Conservation (phyloP, 2,113 vertebrate species). For the Formicarius rufipectus region DNA sequence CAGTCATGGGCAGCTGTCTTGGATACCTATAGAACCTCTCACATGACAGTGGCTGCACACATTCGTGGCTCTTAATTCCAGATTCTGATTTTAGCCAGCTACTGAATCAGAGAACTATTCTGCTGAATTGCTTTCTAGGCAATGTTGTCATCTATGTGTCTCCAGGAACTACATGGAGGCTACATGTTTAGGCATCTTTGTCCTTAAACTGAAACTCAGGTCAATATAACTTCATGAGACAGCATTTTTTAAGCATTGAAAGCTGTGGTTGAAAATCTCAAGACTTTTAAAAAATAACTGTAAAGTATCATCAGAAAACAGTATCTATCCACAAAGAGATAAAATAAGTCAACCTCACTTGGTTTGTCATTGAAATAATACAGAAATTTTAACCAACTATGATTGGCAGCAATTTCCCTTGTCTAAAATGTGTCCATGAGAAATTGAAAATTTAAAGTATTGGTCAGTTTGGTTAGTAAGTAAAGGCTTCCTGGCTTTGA, state of each 20-base stretch:
- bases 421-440: not conserved
- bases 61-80: not conserved
- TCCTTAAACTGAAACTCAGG: not conserved
- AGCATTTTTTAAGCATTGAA: not conserved
- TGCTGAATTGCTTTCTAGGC: not conserved
- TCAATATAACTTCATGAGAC: not conserved
- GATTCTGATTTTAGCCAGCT: not conserved
- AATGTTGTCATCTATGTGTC: rapidly evolving
- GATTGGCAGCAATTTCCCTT: not conserved
- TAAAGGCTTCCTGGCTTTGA: not conserved
- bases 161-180: not conserved
- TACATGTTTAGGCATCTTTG: not conserved
- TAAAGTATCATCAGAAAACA: not conserved
- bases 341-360: not conserved
- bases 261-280: not conserved
- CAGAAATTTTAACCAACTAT: not conserved
- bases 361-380: not conserved
- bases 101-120: not conserved
- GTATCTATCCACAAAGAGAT: not conserved
- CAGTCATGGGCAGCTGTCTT: not conserved
- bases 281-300: not conserved
- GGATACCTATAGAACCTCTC: not conserved
- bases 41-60: not conserved
- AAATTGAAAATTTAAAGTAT: not conserved
- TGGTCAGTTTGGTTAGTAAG: not conserved